Evolutionary conservation across 1,140 invertebrate species (phyloP).

Genomic region (Protaetia brevitarsis): DNA sequence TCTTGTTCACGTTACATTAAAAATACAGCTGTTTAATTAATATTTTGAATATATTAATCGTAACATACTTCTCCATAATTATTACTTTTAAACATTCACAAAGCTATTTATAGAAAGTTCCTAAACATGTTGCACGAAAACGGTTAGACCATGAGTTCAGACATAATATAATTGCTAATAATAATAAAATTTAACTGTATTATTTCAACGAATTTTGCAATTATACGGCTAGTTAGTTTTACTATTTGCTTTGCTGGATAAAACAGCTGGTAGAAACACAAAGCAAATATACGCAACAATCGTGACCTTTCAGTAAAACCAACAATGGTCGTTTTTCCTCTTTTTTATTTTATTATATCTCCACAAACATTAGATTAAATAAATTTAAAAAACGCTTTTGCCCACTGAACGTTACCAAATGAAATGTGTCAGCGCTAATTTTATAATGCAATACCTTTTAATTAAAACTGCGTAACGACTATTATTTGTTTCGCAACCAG

Average conservation of each 20-base stretch:
- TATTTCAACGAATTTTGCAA: no score
- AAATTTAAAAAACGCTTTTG: not conserved
- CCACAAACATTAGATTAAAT: not conserved
- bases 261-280: not conserved
- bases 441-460: slow-evolving; percentile 13
- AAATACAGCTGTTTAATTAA: no score
- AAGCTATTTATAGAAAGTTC: no score
- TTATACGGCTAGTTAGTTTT: not conserved
- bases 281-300: not conserved
- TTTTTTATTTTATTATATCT: slow-evolving; percentile 1
- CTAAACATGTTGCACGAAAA: not conserved
- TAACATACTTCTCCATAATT: no score
- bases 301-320: not conserved
- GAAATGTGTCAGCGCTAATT: not conserved
- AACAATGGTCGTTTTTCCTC: not conserved
- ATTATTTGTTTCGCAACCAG: not conserved
- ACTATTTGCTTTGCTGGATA: not conserved
- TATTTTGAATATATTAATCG: no score
- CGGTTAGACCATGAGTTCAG: no score
- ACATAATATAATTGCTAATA: not conserved
- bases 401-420: not conserved
- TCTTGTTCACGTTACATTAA: no score
- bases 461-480: not conserved
- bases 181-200: not conserved
- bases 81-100: no score